phyloP scores from a whole-genome alignment of 2,113 vertebrate species.

The Nycticebus coucang region DNA sequence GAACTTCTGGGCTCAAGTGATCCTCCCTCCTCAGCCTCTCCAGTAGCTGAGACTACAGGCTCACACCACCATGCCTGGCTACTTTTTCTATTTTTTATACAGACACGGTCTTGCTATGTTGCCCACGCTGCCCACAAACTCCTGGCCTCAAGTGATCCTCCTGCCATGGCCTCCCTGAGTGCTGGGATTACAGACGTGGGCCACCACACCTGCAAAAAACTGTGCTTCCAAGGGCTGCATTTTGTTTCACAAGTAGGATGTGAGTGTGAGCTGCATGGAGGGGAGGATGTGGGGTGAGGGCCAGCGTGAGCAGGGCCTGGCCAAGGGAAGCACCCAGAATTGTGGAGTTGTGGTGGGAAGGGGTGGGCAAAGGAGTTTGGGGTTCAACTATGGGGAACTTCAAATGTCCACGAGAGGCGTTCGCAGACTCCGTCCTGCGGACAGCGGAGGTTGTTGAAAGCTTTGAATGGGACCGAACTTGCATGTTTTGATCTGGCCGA shows the following conservation, averaged over 20 bases:
- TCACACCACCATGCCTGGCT: no score
- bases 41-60: no score
- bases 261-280: fast-evolving
- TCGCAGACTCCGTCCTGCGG: background rate
- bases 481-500: background rate
- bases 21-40: no score
- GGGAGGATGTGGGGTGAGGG: background rate
- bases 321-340: background rate
- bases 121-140: no score
- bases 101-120: no score
- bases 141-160: no score
- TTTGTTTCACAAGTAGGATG: background rate
- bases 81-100: no score
- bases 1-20: no score
- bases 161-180: no score
- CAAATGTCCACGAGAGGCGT: background rate
- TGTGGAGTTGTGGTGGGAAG: fast-evolving
- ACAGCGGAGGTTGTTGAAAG: background rate
- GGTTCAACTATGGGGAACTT: background rate
- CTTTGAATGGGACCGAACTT: background rate
- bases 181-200: no score
- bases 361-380: background rate
- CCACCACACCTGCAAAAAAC: no score
- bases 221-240: no score
- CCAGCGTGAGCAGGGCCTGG: fast-evolving